A percentile compares a stretch with the other conserved stretches of the same genome.
These are phyloP conservation scores for Sinotaia quadrata DNA, from an alignment of 2,888 invertebrate genomes.

Conservation along the genomic window DNA sequence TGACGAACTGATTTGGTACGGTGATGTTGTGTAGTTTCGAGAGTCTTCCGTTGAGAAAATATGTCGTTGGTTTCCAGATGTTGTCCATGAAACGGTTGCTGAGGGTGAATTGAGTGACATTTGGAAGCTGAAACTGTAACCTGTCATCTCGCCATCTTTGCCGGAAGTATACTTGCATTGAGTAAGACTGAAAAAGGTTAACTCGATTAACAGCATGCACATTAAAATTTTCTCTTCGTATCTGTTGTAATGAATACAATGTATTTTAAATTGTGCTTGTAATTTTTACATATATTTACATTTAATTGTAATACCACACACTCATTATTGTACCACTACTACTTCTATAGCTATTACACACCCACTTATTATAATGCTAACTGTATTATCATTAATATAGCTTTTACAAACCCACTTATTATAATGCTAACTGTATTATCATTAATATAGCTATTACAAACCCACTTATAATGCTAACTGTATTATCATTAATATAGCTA, in stretches of 20 bases:
- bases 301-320: no score
- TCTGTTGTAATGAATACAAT: neutral
- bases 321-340: no score
- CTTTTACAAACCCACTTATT: no score
- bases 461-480: no score
- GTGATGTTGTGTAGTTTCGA: constrained; percentile 97
- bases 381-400: no score
- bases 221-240: neutral
- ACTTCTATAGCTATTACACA: no score
- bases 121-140: constrained; percentile 58
- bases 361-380: no score
- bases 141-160: constrained; percentile 68
- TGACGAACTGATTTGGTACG: constrained; percentile 91
- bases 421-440: no score
- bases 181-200: constrained; percentile 57
- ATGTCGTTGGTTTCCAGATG: constrained; percentile 97
- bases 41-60: constrained; percentile 74
- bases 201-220: neutral
- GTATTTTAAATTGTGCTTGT: no score
- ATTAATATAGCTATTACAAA: no score
- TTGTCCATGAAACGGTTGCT: constrained; percentile 86
- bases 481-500: no score
- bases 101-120: constrained; percentile 60
- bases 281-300: no score
- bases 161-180: constrained; percentile 68